Base-by-base conservation (phyloP, 2,888 invertebrate species). In the Horisme vitalbata region DNA sequence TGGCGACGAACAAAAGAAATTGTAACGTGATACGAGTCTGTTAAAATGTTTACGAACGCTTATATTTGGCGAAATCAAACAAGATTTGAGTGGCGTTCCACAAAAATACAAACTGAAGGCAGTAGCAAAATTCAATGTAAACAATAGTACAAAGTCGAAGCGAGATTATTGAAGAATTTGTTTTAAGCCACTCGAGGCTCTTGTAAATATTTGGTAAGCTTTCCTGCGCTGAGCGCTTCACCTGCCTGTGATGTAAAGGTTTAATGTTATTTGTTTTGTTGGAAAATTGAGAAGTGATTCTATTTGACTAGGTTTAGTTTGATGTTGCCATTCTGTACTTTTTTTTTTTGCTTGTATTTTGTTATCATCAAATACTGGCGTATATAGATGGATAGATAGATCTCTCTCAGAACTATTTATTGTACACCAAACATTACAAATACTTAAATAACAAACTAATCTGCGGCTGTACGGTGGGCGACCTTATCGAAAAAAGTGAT, bases 141-240 rank as follows among this genome's bases (percentile, higher is more conserved):
- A 85, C 80, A 87, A 74, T 79, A 70, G 75, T 68, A 78, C 75
- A 77, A 81, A 82, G 79, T 75, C 76, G 71, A 72, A 75, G 73
- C 75, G 77, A 81, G 81, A 87, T 84, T 85, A 86, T 82, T 75
- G 78, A 75, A 79, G 85, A 88, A 88, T 89, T 89, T 88, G 87
- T 88, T 86, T 85, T 83, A 84, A 88, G 83, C 79, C 82, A 86
- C 85, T 89, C 76, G 78, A 83, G 77, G 74, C 74, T 65, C 70
- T 79, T 78, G 83, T 84, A 82, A 89, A 89, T 88, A 87, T 88
- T 89, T 88, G 84, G 72, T 74, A 71, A 85, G 83, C 83, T 81
- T 83, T 83, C 75, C 73, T 79, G 39, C 31, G 48, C 45, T 12
- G 27, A 46, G 47, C 41, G 37, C 39, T 49, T 49, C 49, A 49